Evolutionary conservation across 2,113 vertebrate genomes (phyloP).

Genomic region (Perognathus longimembris): DNA sequence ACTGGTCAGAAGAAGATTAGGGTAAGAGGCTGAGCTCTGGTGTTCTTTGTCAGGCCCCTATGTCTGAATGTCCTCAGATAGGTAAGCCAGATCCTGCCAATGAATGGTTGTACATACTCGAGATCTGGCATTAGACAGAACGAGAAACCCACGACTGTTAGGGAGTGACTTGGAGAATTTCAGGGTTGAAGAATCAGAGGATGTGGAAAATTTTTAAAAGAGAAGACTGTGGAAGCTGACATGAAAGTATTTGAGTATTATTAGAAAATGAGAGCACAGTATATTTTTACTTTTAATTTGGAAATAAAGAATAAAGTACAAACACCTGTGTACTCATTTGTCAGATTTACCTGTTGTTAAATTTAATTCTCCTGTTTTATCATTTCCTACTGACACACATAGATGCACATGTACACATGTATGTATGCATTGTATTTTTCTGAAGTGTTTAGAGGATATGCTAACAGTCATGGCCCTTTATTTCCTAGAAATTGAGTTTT

Average conservation of each 20-base stretch:
- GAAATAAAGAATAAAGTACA: neutral
- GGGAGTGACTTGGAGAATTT: neutral
- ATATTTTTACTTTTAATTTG: neutral
- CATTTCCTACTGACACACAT: neutral
- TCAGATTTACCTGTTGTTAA: neutral
- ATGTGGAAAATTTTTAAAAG: neutral
- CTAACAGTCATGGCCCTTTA: neutral
- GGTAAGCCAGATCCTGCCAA: neutral
- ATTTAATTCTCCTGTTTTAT: neutral
- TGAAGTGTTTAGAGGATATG: neutral
- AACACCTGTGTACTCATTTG: neutral
- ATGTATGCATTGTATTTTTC: neutral
- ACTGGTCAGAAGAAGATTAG: neutral
- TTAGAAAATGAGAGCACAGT: neutral
- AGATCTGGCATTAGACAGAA: neutral
- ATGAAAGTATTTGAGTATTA: neutral
- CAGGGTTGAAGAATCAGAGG: neutral
- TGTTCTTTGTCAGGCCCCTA: neutral
- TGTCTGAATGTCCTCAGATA: neutral
- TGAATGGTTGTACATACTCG: neutral
- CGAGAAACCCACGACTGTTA: neutral
- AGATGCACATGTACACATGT: neutral
- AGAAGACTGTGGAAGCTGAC: neutral
- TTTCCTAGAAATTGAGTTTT: conserved; percentile 1
- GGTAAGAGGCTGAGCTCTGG: neutral